These are phyloP conservation scores for Parnassius mnemosyne DNA, from an alignment of 2,888 invertebrate genomes.

Conservation along the genomic window DNA sequence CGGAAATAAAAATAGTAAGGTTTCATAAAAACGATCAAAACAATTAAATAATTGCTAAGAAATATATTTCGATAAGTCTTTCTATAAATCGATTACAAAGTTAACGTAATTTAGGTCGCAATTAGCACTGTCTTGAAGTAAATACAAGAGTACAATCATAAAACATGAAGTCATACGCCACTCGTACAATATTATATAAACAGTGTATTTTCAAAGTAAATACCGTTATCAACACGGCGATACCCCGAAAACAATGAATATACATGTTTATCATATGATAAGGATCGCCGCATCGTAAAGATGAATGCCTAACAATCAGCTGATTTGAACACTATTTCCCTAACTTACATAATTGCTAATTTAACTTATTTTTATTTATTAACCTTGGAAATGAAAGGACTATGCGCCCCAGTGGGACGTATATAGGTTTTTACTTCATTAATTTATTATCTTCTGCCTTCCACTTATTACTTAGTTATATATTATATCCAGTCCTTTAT, in stretches of 20 bases:
- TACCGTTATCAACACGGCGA: conserved; percentile 25
- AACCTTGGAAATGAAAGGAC: no score
- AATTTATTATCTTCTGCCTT: no score
- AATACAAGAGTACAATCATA: conserved; percentile 12
- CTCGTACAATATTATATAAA: conserved; percentile 21
- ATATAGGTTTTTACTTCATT: no score
- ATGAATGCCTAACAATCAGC: conserved; percentile 22
- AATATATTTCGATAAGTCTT: no score
- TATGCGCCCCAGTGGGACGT: no score
- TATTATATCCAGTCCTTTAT: no score
- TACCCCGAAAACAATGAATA: conserved; percentile 27
- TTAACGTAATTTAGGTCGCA: not conserved
- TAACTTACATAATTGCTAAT: conserved; percentile 1
- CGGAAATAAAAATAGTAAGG: no score
- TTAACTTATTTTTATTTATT: no score
- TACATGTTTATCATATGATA: conserved; percentile 21
- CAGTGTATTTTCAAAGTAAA: conserved; percentile 28
- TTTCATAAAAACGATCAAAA: no score
- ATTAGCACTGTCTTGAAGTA: conserved; percentile 5
- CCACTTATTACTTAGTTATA: no score
- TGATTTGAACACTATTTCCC: conserved; percentile 13
- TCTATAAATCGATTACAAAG: no score
- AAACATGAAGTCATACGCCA: conserved; percentile 21
- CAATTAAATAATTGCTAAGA: no score
- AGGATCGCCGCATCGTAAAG: conserved; percentile 14